Evolutionary conservation across 2,113 vertebrate genomes (phyloP), one percentile per base, ranked within the genome.

Genomic region (Tragelaphus strepsiceros): DNA sequence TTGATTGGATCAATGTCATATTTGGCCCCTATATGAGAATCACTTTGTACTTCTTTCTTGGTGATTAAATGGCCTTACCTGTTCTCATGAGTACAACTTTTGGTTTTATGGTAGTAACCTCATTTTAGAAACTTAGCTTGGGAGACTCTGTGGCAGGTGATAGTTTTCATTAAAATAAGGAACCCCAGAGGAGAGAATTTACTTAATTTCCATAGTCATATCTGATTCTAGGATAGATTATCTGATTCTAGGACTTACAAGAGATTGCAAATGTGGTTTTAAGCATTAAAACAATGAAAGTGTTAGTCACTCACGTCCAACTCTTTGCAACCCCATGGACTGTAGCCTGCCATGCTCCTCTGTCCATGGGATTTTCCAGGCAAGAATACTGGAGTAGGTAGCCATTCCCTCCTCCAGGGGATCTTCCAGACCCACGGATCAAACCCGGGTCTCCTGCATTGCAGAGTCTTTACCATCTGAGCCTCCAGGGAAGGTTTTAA

Each of bases 381-480:
- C 5, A 74, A 39, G 21, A 43, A 43, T 24, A 39, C 11, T 74
- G 35, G 35, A 39, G 12, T 39, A 24, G 19, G 67, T 74, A 24
- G 21, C 5, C 67, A 74, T 74, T 74, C 10, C 11, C 35, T 74
- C 24, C 35, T 74, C 67, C 21, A 43, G 22, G 35, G 35, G 12
- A 74, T 14, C 71, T 74, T 74, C 35, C 11, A 22, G 35, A 43
- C 35, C 22, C 21, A 43, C 0, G 1, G 35, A 74, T 43, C 0
- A 1, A 43, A 24, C 21, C 35, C 1, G 0, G 21, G 21, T 74
- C 35, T 74, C 35, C 35, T 43, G 35, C 3, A 3, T 14, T 24
- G 35, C 35, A 74, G 35, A 74, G 21, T 74, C 35, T 74, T 43
- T 43, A 43, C 71, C 71, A 14, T 26, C 35, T 43, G 71, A 74